phyloP scores from a whole-genome alignment of 2,113 vertebrate species.

The Tursiops truncatus region DNA sequence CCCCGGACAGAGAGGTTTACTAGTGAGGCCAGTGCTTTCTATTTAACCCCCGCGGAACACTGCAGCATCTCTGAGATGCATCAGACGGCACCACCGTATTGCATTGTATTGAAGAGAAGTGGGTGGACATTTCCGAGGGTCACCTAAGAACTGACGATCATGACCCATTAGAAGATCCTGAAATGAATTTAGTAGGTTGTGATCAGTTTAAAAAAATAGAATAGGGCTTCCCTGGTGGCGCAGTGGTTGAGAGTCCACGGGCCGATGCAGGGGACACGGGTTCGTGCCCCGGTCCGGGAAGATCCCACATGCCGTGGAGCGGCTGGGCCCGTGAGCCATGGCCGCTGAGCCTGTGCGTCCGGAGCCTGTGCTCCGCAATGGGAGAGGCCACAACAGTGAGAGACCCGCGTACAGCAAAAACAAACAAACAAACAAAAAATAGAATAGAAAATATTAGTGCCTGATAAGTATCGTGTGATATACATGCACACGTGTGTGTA shows the following conservation, averaged over 20 bases:
- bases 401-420: accelerated
- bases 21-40: too few species aligned
- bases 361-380: too few species aligned
- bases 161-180: not conserved
- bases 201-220: not conserved
- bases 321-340: too few species aligned
- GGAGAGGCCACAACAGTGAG: too few species aligned
- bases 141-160: not conserved
- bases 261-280: too few species aligned
- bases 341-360: too few species aligned
- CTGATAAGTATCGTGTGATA: not conserved
- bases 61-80: not conserved
- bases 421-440: too few species aligned
- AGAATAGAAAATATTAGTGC: not conserved
- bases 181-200: not conserved
- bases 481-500: not conserved
- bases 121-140: not conserved
- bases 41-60: not conserved
- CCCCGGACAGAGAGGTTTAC: not conserved
- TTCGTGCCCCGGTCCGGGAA: too few species aligned
- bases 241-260: too few species aligned
- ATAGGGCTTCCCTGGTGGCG: too few species aligned
- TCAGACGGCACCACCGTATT: too few species aligned
- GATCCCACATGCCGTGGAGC: too few species aligned
- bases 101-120: not conserved